Percentiles rank a stretch among this genome's conserved stretches.
Conservation (phyloP, 2,888 invertebrate species). For the Mermis nigrescens region DNA sequence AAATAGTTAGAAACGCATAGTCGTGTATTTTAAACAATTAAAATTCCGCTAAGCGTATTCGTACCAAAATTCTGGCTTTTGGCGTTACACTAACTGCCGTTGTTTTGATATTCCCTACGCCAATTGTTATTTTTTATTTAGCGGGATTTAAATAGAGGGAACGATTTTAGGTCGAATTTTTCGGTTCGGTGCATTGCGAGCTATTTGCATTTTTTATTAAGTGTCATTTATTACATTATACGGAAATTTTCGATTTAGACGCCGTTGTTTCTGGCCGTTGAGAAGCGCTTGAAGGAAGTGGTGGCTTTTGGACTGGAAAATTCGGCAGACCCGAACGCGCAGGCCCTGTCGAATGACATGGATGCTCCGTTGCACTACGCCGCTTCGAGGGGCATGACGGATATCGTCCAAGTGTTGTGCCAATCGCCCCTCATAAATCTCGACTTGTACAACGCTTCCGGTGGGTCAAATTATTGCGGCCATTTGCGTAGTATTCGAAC, state of each 20-base stretch:
- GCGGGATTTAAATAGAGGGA: too few relatives aligned
- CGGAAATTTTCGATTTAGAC: conserved; percentile 16
- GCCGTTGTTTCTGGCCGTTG: conserved; percentile 27
- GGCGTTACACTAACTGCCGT: too few relatives aligned
- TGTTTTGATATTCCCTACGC: too few relatives aligned
- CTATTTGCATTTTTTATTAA: neutral
- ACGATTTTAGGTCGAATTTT: neutral
- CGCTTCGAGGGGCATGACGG: conserved; percentile 25
- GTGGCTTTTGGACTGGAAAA: conserved; percentile 28
- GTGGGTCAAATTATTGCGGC: too few relatives aligned
- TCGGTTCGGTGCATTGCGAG: neutral
- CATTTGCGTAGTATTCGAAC: too few relatives aligned
- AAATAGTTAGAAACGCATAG: too few relatives aligned
- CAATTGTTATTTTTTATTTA: too few relatives aligned
- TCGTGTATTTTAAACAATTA: too few relatives aligned
- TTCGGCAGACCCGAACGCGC: conserved; percentile 26
- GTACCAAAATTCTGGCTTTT: too few relatives aligned
- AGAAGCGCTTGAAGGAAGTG: conserved; percentile 22
- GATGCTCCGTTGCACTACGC: conserved; percentile 28
- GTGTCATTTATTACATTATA: neutral
- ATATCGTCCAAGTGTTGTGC: conserved; percentile 16
- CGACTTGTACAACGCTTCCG: neutral
- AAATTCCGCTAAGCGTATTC: too few relatives aligned
- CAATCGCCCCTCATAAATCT: conserved; percentile 16
- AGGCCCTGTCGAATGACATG: conserved; percentile 18